These are phyloP conservation scores for Euproctis similis DNA, from an alignment of 2,888 invertebrate species.

Conservation along the genomic window DNA sequence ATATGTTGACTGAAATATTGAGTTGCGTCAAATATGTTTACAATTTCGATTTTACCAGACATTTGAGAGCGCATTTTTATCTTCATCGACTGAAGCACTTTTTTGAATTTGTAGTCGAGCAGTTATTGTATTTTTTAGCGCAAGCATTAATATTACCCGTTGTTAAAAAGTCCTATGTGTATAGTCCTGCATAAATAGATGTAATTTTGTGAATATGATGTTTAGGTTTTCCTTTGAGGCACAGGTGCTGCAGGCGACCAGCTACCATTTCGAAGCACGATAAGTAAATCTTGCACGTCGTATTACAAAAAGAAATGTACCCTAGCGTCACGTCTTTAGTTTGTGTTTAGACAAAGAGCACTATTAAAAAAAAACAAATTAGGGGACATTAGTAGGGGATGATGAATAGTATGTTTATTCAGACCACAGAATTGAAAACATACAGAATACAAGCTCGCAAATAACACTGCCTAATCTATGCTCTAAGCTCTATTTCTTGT, in stretches of 20 bases:
- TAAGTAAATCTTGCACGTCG: slow-evolving; percentile 57
- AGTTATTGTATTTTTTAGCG: slow-evolving; percentile 56
- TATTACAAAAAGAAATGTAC: no score
- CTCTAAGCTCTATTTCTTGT: slow-evolving; percentile 64
- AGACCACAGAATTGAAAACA: slow-evolving; percentile 42
- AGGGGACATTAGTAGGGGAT: slow-evolving; percentile 42
- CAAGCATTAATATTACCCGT: slow-evolving; percentile 49
- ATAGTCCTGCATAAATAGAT: slow-evolving; percentile 53
- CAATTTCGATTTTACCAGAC: slow-evolving; percentile 54
- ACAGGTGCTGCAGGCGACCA: slow-evolving; percentile 70
- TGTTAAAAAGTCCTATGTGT: no score
- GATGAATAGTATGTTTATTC: slow-evolving; percentile 36
- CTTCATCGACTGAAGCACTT: slow-evolving; percentile 28
- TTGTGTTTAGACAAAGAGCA: slow-evolving; percentile 61
- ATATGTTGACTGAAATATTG: slow-evolving; percentile 31
- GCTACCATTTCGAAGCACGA: slow-evolving; percentile 60
- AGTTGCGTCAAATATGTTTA: slow-evolving; percentile 63
- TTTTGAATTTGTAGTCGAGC: slow-evolving; percentile 38
- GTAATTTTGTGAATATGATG: slow-evolving; percentile 36
- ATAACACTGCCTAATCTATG: slow-evolving; percentile 73
- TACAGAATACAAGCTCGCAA: slow-evolving; percentile 64
- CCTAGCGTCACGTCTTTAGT: no score
- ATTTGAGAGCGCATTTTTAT: slow-evolving; percentile 20
- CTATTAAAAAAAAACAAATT: slow-evolving; percentile 46
- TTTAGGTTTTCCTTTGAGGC: slow-evolving; percentile 40